A percentile compares a stretch with the other conserved stretches of the same genome.
These are phyloP conservation scores for Isoperla grammatica DNA, from an alignment of 2,888 invertebrate species.

Conservation along the genomic window DNA sequence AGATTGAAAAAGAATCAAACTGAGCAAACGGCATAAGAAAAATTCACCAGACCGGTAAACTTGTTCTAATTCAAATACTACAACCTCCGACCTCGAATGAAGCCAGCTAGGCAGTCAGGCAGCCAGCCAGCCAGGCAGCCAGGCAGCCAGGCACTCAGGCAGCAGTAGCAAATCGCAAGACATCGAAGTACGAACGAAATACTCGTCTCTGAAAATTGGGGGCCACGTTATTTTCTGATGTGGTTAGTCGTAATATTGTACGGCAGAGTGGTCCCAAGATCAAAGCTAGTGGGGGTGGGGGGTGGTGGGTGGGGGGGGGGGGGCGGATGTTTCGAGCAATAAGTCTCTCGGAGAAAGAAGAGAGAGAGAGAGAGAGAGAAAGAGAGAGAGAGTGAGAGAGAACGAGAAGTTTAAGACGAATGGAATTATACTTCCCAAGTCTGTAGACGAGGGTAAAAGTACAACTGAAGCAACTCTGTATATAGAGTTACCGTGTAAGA, in stretches of 20 bases:
- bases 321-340: constrained; percentile 10
- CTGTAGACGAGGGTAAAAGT: background rate
- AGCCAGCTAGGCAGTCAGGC: too few relatives aligned
- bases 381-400: background rate
- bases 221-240: constrained; percentile 1
- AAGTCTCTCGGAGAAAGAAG: background rate
- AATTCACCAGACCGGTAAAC: too few relatives aligned
- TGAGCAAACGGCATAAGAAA: too few relatives aligned
- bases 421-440: background rate
- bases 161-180: too few relatives aligned
- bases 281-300: background rate
- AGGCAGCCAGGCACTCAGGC: too few relatives aligned
- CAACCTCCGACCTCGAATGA: too few relatives aligned
- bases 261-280: background rate
- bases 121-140: too few relatives aligned
- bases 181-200: too few relatives aligned
- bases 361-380: background rate
- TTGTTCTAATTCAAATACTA: too few relatives aligned
- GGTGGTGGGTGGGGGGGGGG: background rate
- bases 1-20: too few relatives aligned
- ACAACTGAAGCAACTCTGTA: background rate
- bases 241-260: constrained; percentile 10
- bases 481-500: constrained; percentile 7
- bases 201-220: background rate
- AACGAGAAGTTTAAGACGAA: background rate